A percentile compares a stretch with the other conserved stretches of the same genome.
These are phyloP conservation scores for Nicator chloris DNA, from an alignment of 2,113 vertebrate species.

Conservation along the genomic window DNA sequence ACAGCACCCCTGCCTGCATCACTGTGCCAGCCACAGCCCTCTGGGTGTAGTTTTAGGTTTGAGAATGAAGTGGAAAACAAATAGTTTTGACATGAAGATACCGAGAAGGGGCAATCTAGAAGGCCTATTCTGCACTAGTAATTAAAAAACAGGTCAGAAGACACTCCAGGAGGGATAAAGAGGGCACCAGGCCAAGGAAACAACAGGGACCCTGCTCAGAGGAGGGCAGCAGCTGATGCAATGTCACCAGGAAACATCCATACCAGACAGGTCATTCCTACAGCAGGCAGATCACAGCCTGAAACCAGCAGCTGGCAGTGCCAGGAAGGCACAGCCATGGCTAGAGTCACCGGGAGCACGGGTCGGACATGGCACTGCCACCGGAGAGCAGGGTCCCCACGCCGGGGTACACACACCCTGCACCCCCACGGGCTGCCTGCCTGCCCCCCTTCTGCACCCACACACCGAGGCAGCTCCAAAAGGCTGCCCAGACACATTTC, in stretches of 20 bases:
- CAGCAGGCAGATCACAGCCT: background rate
- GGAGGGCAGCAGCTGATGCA: background rate
- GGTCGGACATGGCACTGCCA: background rate
- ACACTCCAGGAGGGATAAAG: background rate
- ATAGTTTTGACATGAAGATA: background rate
- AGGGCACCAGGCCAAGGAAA: background rate
- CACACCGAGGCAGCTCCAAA: background rate
- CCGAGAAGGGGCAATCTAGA: background rate
- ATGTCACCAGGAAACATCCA: background rate
- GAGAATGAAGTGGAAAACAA: background rate
- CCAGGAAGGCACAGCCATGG: background rate
- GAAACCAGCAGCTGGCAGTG: background rate
- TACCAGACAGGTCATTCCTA: background rate
- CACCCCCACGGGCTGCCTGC: fast-evolving
- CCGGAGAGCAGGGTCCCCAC: fast-evolving
- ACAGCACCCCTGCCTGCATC: background rate
- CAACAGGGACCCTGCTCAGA: background rate
- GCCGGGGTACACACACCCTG: fast-evolving
- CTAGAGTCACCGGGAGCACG: background rate
- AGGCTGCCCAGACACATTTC: background rate
- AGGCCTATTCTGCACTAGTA: background rate
- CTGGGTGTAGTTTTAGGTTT: fast-evolving
- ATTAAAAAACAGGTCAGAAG: background rate
- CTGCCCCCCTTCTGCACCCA: background rate
- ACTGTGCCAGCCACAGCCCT: background rate